Evolutionary conservation across 2,113 vertebrate genomes (phyloP).

Genomic region (rabbit (Oryctolagus cuniculus)): DNA sequence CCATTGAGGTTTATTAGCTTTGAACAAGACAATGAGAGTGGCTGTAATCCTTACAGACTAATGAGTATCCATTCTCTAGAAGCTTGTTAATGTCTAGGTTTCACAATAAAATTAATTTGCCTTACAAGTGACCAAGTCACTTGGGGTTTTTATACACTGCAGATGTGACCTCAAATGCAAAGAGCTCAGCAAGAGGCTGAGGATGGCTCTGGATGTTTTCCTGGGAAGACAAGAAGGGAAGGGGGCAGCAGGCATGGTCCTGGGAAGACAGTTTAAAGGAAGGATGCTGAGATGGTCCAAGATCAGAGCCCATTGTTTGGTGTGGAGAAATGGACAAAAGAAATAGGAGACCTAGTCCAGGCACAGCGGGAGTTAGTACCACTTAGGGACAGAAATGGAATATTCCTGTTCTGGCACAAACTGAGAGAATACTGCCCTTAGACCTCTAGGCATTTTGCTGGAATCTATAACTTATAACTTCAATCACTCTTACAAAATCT

Average conservation of each 20-base stretch:
- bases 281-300: not conserved
- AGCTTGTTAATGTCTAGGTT: not conserved
- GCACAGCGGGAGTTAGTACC: not conserved
- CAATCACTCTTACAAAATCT: not conserved
- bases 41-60: not conserved
- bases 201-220: not conserved
- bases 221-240: not conserved
- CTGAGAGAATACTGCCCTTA: not conserved
- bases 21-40: not conserved
- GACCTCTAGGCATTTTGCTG: not conserved
- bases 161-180: not conserved
- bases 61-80: conserved; percentile 10
- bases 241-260: not conserved
- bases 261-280: not conserved
- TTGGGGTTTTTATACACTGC: not conserved
- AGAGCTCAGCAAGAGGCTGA: not conserved
- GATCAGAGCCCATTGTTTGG: not conserved
- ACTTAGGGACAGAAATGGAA: not conserved
- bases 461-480: not conserved
- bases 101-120: not conserved
- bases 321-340: not conserved
- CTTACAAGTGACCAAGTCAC: not conserved
- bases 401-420: not conserved
- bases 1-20: not conserved
- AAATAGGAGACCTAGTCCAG: not conserved